phyloP scores from a whole-genome alignment of 2,113 vertebrate species.

The Alosa alosa region DNA sequence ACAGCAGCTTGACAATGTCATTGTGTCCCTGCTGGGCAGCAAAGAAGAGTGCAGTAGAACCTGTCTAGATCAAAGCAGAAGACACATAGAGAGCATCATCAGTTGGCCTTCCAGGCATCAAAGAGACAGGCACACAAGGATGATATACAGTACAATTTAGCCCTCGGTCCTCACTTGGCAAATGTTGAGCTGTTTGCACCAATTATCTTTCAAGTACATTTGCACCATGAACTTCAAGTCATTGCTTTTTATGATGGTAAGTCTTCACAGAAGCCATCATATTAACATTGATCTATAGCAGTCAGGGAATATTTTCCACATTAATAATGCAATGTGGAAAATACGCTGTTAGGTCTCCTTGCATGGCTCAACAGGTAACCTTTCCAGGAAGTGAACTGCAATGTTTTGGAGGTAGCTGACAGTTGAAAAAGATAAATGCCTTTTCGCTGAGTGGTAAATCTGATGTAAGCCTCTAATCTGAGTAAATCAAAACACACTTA shows the following conservation, averaged over 20 bases:
- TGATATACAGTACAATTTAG: neutral
- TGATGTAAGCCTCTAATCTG: neutral
- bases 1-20: slow-evolving; percentile 88
- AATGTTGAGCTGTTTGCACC: neutral
- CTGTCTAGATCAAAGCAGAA: slow-evolving; percentile 74
- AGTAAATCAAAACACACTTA: neutral
- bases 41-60: slow-evolving; percentile 91
- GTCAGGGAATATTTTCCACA: neutral
- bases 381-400: neutral
- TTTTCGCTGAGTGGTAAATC: neutral
- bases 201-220: neutral
- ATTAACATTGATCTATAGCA: neutral
- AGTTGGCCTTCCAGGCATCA: neutral
- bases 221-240: slow-evolving; percentile 7
- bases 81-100: neutral
- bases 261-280: neutral
- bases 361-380: neutral
- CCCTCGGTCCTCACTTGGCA: neutral
- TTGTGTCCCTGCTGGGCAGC: slow-evolving; percentile 93
- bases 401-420: neutral
- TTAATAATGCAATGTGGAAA: neutral
- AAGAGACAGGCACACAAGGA: neutral
- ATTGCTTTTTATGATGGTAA: neutral
- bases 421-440: neutral
- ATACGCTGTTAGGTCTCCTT: neutral